Percentiles rank a stretch among this genome's conserved stretches.
Conservation (phyloP, 2,113 vertebrate genomes). For the Zosterops lateralis region DNA sequence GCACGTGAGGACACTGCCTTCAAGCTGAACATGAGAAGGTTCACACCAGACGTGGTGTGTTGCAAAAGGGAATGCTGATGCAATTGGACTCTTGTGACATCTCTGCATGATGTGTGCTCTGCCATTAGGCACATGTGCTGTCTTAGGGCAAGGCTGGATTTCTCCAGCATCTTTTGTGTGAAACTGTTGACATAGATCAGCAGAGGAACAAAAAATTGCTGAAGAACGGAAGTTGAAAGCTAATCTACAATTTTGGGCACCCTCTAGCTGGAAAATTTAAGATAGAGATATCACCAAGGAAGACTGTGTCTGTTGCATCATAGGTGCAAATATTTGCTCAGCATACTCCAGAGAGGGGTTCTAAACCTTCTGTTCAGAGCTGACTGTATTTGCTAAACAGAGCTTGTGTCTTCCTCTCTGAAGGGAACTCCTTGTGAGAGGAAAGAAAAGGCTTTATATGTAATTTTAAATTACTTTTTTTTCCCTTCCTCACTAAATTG, state of each 20-base stretch:
- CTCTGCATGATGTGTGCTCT: neutral
- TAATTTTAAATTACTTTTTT: neutral
- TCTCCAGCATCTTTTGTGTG: neutral
- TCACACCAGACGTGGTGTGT: neutral
- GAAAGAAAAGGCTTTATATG: neutral
- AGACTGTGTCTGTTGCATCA: neutral
- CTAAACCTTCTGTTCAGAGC: neutral
- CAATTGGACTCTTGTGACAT: fast-evolving
- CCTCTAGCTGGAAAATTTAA: neutral
- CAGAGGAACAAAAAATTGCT: neutral
- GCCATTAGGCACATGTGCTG: neutral
- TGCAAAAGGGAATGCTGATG: neutral
- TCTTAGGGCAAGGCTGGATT: neutral
- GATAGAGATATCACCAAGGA: neutral
- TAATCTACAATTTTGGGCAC: neutral
- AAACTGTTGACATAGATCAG: neutral
- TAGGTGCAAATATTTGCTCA: neutral
- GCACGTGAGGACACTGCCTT: fast-evolving
- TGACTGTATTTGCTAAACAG: neutral
- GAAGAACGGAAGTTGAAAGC: neutral
- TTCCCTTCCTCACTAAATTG: neutral
- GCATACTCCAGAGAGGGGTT: neutral
- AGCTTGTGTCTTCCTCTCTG: neutral
- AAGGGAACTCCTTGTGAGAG: neutral
- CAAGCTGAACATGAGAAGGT: neutral